Evolutionary conservation across 2,113 vertebrate species (phyloP), one percentile per base, ranked within the genome.

Genomic region (Silurus asotus): DNA sequence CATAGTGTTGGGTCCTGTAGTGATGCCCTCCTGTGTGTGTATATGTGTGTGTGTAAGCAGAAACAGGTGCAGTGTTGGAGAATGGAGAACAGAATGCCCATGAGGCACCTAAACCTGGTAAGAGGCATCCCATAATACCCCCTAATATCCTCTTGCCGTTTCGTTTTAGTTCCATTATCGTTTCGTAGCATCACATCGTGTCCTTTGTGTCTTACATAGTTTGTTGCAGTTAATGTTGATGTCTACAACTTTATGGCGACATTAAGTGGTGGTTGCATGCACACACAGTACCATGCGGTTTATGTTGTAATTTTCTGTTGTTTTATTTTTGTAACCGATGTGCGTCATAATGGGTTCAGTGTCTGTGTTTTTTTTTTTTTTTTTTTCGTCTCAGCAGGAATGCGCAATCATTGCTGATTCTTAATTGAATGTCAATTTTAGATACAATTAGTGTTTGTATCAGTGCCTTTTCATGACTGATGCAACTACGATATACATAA

Each of bases 31-130:
- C 14, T 87, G 17, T 59, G 67, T 87, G 82, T 75, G 59, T 67
- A 8, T 69, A 48, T 88, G 85, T 92, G 72, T 91, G 80, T 81
- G 90, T 93, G 19, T 91, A 77, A 88, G 86, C 89, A 94, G 94
- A 96, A 88, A 86, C 93, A 15, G 84, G 84, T n/a, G 88, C 95
- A 75, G 87, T 95, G 69, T 82, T 96, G 87, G 95, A 96, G 91
- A 98, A 98, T 0, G 97, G 97, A 14, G 95, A 96, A 89, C 95
- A 97, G 61, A 94, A 94, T 56, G 89, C 93, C 87, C 94, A 93
- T 88, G 95, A 92, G 82, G 93, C 90, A 69, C 92, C 94, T 90
- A 94, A 92, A 70, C 92, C 93, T 90, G 94, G 95, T 96, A 95
- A 95, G 94, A 93, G 15, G 72, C 2, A 78, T 88, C 83, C 84